Evolutionary conservation across 2,797 vertebrate genomes (phyloP).

Genomic region (Brachymystax lenok): DNA sequence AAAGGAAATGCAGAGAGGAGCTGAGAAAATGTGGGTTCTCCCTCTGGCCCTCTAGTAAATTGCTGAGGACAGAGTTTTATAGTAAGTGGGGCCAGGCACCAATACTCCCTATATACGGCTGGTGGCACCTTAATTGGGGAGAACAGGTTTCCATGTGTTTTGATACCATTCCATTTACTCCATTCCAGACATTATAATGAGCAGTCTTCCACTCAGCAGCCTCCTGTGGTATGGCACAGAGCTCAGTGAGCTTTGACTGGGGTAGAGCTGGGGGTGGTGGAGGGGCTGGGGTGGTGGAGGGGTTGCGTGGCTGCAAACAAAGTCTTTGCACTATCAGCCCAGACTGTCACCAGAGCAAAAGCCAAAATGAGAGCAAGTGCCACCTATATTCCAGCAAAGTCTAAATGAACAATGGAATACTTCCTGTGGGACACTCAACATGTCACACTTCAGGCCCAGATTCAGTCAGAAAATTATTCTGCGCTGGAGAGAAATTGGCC

Average conservation of each 20-base stretch:
- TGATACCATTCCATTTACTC: no score
- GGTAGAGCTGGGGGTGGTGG: neutral
- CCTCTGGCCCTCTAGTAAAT: neutral
- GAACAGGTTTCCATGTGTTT: no score
- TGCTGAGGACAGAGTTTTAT: conserved; percentile 1
- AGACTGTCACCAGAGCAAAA: neutral
- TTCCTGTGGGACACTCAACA: neutral
- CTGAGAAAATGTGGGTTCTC: neutral
- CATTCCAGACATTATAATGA: no score
- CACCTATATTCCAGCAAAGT: neutral
- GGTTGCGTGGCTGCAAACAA: neutral
- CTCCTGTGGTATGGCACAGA: neutral
- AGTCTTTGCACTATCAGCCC: neutral
- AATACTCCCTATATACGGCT: neutral
- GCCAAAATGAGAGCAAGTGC: neutral
- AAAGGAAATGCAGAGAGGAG: neutral
- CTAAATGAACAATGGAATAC: conserved; percentile 1
- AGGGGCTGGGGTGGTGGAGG: neutral
- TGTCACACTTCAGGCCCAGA: neutral
- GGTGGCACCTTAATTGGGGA: neutral
- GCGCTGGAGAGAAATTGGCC: neutral
- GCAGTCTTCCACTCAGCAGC: no score
- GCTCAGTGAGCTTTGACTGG: neutral
- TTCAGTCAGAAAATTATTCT: neutral
- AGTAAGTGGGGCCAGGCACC: neutral